Evolutionary conservation across 2,797 vertebrate genomes (phyloP).

Genomic region (Bucorvus abyssinicus): DNA sequence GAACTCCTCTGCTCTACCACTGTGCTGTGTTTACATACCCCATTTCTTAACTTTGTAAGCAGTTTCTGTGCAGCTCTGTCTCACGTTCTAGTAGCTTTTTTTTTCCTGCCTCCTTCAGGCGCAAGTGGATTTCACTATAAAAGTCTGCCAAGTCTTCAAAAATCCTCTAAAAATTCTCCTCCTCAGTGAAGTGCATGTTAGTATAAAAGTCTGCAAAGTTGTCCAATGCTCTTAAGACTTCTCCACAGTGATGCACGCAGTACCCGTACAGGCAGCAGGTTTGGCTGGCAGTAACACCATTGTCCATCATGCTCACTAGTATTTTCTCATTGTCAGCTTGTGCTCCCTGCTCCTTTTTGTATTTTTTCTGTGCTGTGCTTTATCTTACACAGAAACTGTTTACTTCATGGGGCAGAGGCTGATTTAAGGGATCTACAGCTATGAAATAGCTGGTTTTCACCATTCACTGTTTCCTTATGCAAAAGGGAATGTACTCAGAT

Average conservation of each 20-base stretch:
- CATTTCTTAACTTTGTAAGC: background rate
- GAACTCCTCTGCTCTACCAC: background rate
- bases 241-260: background rate
- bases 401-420: background rate
- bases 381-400: background rate
- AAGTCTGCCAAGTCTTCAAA: background rate
- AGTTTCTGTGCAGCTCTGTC: background rate
- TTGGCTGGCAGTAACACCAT: background rate
- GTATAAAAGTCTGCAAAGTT: background rate
- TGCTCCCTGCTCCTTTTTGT: background rate
- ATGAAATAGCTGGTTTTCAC: accelerated
- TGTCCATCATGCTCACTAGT: background rate
- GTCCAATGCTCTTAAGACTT: background rate
- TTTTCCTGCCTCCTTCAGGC: background rate
- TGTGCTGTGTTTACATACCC: background rate
- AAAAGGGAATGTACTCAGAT: background rate
- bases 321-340: background rate
- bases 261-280: background rate
- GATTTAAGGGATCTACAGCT: background rate
- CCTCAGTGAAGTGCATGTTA: background rate
- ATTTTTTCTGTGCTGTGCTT: background rate
- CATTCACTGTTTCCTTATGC: background rate
- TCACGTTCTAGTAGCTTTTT: background rate
- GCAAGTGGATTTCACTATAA: background rate
- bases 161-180: background rate